These are phyloP conservation scores for Trichechus manatus DNA, from an alignment of 2,113 vertebrate genomes.

Conservation along the genomic window DNA sequence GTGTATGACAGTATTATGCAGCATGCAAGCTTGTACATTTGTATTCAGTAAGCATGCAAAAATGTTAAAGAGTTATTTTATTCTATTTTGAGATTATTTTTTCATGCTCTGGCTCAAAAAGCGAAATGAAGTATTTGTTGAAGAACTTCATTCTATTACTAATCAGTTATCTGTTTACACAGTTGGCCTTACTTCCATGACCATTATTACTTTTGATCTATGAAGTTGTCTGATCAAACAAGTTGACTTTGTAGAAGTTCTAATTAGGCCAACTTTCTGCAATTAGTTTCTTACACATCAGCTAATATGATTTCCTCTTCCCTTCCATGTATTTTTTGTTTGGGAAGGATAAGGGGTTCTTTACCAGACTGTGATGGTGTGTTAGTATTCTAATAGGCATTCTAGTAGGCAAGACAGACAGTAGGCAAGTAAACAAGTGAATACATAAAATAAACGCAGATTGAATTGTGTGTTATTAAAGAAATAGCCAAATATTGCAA, in stretches of 20 bases:
- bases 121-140: background rate
- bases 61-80: conserved; percentile 23
- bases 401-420: background rate
- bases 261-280: background rate
- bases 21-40: background rate
- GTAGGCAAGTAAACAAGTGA: background rate
- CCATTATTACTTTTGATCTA: background rate
- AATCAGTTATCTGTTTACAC: background rate
- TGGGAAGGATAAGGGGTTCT: background rate
- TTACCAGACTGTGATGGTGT: background rate
- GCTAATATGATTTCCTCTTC: background rate
- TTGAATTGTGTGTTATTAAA: background rate
- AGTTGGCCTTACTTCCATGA: background rate
- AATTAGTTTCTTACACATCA: background rate
- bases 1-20: background rate
- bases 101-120: conserved; percentile 10
- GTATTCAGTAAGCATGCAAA: background rate
- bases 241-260: background rate
- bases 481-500: conserved; percentile 5
- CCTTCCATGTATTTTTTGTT: background rate
- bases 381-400: background rate
- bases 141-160: background rate
- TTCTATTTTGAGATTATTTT: conserved; percentile 45
- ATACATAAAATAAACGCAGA: background rate
- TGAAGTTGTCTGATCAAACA: background rate